Conservation (phyloP, 1,140 invertebrate species). For the Melanaphis sacchari region DNA sequence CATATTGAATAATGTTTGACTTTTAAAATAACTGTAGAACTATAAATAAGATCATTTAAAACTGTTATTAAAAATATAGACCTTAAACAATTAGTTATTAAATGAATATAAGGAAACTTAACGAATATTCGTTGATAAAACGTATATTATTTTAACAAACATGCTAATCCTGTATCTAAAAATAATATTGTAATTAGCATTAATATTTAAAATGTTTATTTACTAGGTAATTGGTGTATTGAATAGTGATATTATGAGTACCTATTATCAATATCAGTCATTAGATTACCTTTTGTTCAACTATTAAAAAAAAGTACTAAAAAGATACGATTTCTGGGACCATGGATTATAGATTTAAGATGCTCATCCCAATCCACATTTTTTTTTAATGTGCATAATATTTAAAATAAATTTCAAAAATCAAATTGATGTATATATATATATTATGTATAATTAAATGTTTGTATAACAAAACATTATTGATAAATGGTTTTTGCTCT, state of each 20-base stretch:
- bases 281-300: too few species aligned
- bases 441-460: neutral
- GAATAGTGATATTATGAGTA: too few species aligned
- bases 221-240: too few species aligned
- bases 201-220: neutral
- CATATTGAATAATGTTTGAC: too few species aligned
- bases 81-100: neutral
- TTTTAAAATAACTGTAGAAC: too few species aligned
- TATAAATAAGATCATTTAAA: too few species aligned
- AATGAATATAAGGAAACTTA: neutral
- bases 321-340: too few species aligned
- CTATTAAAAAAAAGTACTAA: too few species aligned
- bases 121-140: neutral
- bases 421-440: too few species aligned
- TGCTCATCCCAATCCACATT: neutral
- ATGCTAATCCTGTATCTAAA: neutral
- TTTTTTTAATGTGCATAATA: neutral
- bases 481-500: too few species aligned
- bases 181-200: neutral
- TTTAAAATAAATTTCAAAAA: neutral
- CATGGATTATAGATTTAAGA: too few species aligned
- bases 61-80: neutral
- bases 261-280: too few species aligned
- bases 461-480: neutral
- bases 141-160: neutral